Conservation (phyloP, 2,113 vertebrate genomes). For the Platysternon megacephalum region DNA sequence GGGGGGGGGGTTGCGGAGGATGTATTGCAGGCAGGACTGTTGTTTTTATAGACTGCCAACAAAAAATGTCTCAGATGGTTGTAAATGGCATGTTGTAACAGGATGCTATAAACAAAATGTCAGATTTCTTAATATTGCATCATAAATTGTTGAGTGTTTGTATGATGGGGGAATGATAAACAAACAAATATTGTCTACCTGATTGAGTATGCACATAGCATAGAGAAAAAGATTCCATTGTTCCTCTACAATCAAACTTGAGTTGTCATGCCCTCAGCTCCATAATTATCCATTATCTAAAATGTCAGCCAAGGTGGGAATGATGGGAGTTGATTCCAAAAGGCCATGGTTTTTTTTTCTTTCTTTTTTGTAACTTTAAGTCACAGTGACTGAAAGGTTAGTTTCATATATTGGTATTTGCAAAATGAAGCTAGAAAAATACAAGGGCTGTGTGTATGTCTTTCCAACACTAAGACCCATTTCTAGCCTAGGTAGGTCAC, state of each 20-base stretch:
- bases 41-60: neutral
- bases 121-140: neutral
- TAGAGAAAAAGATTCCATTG: neutral
- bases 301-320: neutral
- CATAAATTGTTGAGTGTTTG: neutral
- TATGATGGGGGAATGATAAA: neutral
- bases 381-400: neutral
- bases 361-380: neutral
- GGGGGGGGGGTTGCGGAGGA: neutral
- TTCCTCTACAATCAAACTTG: neutral
- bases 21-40: neutral
- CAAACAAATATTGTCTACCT: neutral
- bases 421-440: neutral
- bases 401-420: neutral
- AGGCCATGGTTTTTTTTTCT: neutral
- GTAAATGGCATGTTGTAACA: neutral
- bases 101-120: neutral
- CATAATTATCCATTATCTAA: neutral
- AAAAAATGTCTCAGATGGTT: neutral
- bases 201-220: neutral
- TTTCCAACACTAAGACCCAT: neutral
- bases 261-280: neutral
- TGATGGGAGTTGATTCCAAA: neutral
- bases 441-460: neutral
- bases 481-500: neutral